Evolutionary conservation across 2,113 vertebrate genomes (phyloP).

Genomic region (Coptodon bakossiorum): DNA sequence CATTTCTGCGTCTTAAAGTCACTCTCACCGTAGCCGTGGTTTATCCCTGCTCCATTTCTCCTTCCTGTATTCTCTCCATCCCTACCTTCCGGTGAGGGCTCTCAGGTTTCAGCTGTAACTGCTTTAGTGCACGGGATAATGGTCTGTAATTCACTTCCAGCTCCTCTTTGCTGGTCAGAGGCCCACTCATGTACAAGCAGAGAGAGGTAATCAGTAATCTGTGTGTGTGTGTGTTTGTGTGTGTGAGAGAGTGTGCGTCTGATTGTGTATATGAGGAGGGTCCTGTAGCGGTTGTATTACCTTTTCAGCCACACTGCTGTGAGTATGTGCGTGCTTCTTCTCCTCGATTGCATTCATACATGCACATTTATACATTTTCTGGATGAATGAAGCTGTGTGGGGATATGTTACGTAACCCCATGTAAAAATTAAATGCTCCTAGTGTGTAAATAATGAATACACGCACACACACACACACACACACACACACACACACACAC

Average conservation of each 20-base stretch:
- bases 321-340: background rate
- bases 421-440: background rate
- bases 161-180: slow-evolving; percentile 41
- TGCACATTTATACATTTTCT: background rate
- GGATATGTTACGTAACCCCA: background rate
- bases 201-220: slow-evolving; percentile 9
- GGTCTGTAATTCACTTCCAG: slow-evolving; percentile 59
- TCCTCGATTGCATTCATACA: background rate
- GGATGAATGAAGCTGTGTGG: background rate
- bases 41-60: background rate
- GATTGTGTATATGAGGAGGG: background rate
- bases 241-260: background rate
- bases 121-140: slow-evolving; percentile 52
- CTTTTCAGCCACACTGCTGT: background rate
- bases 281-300: background rate
- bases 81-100: slow-evolving; percentile 12
- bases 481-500: background rate
- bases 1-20: slow-evolving; percentile 1
- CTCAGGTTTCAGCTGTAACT: slow-evolving; percentile 50
- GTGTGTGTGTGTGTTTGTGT: background rate
- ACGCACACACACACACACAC: background rate
- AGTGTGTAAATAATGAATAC: slow-evolving; percentile 1
- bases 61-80: background rate
- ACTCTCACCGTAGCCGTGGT: background rate
- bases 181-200: slow-evolving; percentile 37